phyloP scores from a whole-genome alignment of 2,797 vertebrate genomes.

The Astyanax mexicanus region DNA sequence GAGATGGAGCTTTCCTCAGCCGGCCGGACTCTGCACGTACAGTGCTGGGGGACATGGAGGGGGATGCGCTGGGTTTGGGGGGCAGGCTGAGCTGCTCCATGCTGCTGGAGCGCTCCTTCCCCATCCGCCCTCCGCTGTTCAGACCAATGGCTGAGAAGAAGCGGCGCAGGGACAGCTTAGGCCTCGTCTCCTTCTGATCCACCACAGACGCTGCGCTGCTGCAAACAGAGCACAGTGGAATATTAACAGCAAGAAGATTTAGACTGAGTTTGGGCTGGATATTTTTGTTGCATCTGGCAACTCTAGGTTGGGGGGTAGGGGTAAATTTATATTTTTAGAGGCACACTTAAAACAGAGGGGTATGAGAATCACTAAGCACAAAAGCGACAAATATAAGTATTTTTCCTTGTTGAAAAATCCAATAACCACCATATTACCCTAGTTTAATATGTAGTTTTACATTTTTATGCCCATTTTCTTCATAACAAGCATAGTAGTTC shows the following conservation, averaged over 20 bases:
- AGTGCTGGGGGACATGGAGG: conserved; percentile 65
- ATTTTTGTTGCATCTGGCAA: too few species aligned
- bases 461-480: too few species aligned
- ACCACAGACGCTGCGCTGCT: conserved; percentile 61
- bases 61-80: conserved; percentile 23
- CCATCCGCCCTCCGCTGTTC: conserved; percentile 76
- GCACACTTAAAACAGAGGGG: too few species aligned
- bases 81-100: conserved; percentile 81
- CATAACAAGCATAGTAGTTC: too few species aligned
- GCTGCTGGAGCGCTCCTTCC: conserved; percentile 81
- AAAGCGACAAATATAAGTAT: too few species aligned
- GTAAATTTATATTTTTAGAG: too few species aligned
- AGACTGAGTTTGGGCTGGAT: too few species aligned
- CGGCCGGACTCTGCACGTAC: conserved; percentile 68
- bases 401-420: too few species aligned
- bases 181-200: conserved; percentile 69
- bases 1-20: conserved; percentile 82
- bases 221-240: background rate
- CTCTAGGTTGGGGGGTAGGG: too few species aligned
- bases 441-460: too few species aligned
- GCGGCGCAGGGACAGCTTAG: conserved; percentile 80
- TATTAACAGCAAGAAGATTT: background rate
- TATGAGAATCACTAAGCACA: too few species aligned
- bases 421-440: too few species aligned
- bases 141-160: conserved; percentile 85